Conservation (phyloP, 1,140 invertebrate genomes). For the Batillaria attramentaria region DNA sequence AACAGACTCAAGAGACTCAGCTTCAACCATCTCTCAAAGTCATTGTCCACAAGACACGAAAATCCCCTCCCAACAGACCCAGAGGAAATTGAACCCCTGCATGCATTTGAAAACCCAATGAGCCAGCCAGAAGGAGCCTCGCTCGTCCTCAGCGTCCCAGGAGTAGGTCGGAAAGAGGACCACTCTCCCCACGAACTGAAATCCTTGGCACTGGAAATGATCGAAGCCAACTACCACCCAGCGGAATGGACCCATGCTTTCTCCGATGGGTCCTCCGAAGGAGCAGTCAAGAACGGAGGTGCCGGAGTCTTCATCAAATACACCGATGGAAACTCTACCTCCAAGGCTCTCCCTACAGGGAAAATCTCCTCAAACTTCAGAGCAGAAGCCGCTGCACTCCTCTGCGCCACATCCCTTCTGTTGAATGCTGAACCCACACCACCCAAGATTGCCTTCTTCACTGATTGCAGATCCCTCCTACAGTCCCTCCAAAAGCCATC, state of each 20-base stretch:
- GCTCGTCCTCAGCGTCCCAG: background rate
- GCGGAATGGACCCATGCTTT: constrained; percentile 23
- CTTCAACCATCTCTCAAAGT: constrained; percentile 15
- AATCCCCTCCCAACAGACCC: background rate
- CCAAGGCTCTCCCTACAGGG: background rate
- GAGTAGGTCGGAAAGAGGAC: background rate
- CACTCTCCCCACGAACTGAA: background rate
- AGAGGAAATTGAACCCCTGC: background rate
- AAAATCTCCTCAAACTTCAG: background rate
- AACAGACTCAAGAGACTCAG: constrained; percentile 9
- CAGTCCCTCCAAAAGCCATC: too few species aligned
- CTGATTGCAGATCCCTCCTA: too few species aligned
- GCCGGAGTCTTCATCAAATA: constrained; percentile 25
- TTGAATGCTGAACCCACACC: too few species aligned
- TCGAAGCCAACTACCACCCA: background rate
- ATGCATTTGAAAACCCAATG: background rate
- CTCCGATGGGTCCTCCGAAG: constrained; percentile 30
- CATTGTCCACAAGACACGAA: background rate
- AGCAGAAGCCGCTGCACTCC: background rate
- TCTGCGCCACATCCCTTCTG: too few species aligned
- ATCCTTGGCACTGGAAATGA: constrained; percentile 23
- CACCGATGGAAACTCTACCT: background rate
- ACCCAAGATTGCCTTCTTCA: too few species aligned
- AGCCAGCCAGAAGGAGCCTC: background rate
- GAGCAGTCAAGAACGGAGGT: constrained; percentile 26